Conservation (phyloP, 2,797 vertebrate species). For the Pangasius krempfi region DNA sequence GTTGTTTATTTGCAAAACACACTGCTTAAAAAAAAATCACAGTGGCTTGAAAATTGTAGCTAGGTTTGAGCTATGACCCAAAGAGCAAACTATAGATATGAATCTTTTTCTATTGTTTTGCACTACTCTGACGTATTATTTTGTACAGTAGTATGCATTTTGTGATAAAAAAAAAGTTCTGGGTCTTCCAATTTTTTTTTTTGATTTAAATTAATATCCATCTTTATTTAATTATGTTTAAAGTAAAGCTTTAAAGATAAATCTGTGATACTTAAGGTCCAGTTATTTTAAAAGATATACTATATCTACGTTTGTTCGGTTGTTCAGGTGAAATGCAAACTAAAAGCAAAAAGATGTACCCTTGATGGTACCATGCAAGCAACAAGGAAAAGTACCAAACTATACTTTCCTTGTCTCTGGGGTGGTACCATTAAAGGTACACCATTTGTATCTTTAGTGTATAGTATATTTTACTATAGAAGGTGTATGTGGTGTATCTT, state of each 20-base stretch:
- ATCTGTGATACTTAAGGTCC: not conserved
- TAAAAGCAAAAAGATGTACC: not conserved
- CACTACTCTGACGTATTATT: too few species aligned
- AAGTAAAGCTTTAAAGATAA: not conserved
- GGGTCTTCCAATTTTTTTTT: not conserved
- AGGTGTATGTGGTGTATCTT: not conserved
- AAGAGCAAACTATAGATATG: not conserved
- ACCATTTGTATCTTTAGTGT: not conserved
- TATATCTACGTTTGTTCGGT: not conserved
- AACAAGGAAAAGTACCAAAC: not conserved
- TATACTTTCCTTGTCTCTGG: not conserved
- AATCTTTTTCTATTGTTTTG: not conserved
- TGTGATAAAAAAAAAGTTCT: not conserved
- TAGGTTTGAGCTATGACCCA: not conserved
- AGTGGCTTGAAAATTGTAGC: not conserved
- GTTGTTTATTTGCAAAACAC: not conserved
- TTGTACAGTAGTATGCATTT: not conserved
- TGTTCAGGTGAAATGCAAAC: not conserved
- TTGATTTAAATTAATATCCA: not conserved
- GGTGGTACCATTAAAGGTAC: not conserved
- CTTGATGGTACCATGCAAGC: too few species aligned
- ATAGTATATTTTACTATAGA: not conserved
- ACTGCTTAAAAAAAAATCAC: not conserved
- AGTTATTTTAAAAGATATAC: not conserved
- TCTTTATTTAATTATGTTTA: not conserved